Percentiles rank a stretch among this genome's conserved stretches.
These are phyloP conservation scores for Siniperca knerii DNA, from an alignment of 2,113 vertebrate species.

Conservation along the genomic window DNA sequence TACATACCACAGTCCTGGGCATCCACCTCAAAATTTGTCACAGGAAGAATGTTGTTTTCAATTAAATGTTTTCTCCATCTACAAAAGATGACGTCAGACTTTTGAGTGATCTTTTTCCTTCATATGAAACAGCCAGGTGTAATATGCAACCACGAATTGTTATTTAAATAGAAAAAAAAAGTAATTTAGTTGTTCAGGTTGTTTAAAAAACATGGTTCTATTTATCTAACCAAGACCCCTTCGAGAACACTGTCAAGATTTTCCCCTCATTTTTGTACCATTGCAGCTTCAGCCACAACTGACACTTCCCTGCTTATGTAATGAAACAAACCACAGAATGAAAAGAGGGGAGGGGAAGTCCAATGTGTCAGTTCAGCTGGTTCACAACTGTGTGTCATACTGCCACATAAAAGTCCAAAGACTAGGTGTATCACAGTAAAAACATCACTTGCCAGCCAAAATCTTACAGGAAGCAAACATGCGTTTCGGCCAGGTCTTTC, in stretches of 20 bases:
- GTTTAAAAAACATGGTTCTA: slow-evolving; percentile 4
- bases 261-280: slow-evolving; percentile 47
- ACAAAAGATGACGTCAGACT: neutral
- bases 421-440: slow-evolving; percentile 70
- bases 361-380: slow-evolving; percentile 55
- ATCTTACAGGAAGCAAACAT: slow-evolving; percentile 54
- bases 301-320: slow-evolving; percentile 60
- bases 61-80: neutral
- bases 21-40: neutral
- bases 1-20: neutral
- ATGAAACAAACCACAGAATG: slow-evolving; percentile 53
- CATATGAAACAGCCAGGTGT: neutral
- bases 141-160: neutral
- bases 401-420: slow-evolving; percentile 62
- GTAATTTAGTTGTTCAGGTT: neutral
- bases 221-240: slow-evolving; percentile 21
- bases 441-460: slow-evolving; percentile 53
- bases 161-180: neutral
- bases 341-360: slow-evolving; percentile 46
- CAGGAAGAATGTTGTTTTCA: neutral
- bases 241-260: slow-evolving; percentile 5
- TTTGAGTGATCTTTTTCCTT: neutral
- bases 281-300: slow-evolving; percentile 52
- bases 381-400: slow-evolving; percentile 50
- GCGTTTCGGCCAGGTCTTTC: slow-evolving; percentile 60